Conservation (phyloP, 1,140 invertebrate species). For the Drosophila cardini region DNA sequence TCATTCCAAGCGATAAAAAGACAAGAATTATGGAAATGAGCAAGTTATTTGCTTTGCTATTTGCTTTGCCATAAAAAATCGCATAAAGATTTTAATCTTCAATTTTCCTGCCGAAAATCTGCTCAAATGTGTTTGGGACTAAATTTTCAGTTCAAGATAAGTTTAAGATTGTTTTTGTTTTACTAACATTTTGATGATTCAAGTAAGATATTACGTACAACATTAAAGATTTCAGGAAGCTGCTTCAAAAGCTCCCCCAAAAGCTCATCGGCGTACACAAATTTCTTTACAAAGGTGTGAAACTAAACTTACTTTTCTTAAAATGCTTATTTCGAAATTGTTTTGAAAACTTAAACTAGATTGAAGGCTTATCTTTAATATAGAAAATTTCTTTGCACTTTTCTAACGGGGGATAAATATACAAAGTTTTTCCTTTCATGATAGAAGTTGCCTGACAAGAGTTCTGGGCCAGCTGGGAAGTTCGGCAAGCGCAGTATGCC, state of each 20-base stretch:
- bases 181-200: too few species aligned
- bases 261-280: too few species aligned
- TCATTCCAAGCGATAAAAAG: not conserved
- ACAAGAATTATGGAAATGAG: constrained; percentile 27
- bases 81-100: constrained; percentile 30
- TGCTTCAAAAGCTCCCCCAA: too few species aligned
- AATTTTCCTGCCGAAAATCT: not conserved
- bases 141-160: not conserved
- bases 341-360: too few species aligned
- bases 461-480: constrained; percentile 49
- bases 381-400: too few species aligned
- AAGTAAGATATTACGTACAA: too few species aligned
- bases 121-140: not conserved
- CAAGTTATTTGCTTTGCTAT: constrained; percentile 13
- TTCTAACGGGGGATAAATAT: not conserved
- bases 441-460: constrained; percentile 6
- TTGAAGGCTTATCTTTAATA: too few species aligned
- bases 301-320: too few species aligned
- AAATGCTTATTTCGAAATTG: too few species aligned
- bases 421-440: constrained; percentile 8
- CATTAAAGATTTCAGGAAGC: too few species aligned
- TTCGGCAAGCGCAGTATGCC: constrained; percentile 31
- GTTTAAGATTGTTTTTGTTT: too few species aligned
- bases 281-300: too few species aligned
- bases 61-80: constrained; percentile 15